A percentile compares a stretch with the other conserved stretches of the same genome.
phyloP scores from a whole-genome alignment of 2,888 invertebrate genomes.

The Steinernema hermaphroditum region DNA sequence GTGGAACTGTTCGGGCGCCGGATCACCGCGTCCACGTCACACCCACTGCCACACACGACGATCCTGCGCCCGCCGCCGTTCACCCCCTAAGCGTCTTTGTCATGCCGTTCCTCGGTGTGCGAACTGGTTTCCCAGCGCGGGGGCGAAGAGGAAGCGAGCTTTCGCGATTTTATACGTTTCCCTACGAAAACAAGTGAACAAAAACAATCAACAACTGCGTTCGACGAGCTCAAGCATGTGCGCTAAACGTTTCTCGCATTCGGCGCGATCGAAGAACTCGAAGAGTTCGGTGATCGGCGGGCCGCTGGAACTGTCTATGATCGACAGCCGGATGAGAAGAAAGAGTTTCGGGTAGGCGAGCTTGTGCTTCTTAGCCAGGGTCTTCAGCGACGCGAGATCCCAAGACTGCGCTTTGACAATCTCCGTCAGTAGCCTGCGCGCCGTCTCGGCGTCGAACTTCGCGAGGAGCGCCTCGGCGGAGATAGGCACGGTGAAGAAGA shows the following conservation, averaged over 20 bases:
- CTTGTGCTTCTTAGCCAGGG: constrained; percentile 36
- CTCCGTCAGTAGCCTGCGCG: constrained; percentile 28
- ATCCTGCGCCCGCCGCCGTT: not conserved
- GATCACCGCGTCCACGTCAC: not conserved
- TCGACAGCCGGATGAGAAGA: constrained; percentile 44
- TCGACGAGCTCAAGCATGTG: not conserved
- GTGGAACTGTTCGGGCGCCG: not conserved
- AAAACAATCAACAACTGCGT: constrained; percentile 16
- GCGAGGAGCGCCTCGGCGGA: not conserved
- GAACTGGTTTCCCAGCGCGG: not conserved
- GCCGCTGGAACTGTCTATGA: constrained; percentile 57
- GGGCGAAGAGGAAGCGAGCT: too few species aligned
- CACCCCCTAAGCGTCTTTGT: not conserved
- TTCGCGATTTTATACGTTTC: too few species aligned
- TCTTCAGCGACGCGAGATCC: constrained; percentile 32
- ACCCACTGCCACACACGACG: constrained; percentile 7
- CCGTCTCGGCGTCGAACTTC: constrained; percentile 24
- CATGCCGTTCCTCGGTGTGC: not conserved
- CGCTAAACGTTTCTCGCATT: constrained; percentile 39
- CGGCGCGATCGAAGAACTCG: constrained; percentile 53
- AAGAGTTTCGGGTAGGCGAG: constrained; percentile 41
- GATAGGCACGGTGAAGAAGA: constrained; percentile 37
- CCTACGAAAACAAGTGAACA: too few species aligned
- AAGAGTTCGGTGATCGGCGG: constrained; percentile 61
- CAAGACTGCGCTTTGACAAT: constrained; percentile 30